These are phyloP conservation scores for Epinephelus lanceolatus DNA, from an alignment of 2,113 vertebrate species.

Conservation along the genomic window DNA sequence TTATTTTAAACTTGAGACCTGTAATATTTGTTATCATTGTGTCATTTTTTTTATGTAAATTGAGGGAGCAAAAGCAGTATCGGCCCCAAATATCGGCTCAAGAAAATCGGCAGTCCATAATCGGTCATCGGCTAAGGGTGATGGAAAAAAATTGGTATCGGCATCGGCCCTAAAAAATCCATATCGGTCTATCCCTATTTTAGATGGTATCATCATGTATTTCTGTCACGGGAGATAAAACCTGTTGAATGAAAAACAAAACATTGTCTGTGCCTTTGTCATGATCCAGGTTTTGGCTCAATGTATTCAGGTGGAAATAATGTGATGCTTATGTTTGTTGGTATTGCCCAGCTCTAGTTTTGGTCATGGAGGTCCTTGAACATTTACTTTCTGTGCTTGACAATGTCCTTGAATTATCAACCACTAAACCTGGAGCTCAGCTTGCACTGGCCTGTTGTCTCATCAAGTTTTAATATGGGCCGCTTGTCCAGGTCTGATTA, in stretches of 20 bases:
- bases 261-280: not conserved
- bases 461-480: slow-evolving; percentile 84
- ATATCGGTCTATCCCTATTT: too few relatives aligned
- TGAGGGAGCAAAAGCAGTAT: too few relatives aligned
- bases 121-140: too few relatives aligned
- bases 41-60: too few relatives aligned
- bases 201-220: not conserved
- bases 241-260: not conserved
- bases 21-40: too few relatives aligned
- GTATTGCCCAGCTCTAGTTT: not conserved
- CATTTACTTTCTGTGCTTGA: slow-evolving; percentile 54
- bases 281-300: not conserved
- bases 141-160: too few relatives aligned
- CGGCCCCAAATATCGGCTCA: too few relatives aligned
- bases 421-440: slow-evolving; percentile 57
- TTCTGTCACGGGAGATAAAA: not conserved
- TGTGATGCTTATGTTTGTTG: not conserved
- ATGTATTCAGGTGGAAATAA: not conserved
- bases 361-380: not conserved
- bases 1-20: too few relatives aligned
- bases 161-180: too few relatives aligned
- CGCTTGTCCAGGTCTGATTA: slow-evolving; percentile 74
- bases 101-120: too few relatives aligned
- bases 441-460: slow-evolving; percentile 64
- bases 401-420: slow-evolving; percentile 32